These are phyloP conservation scores for Drosophila nr. perissopoda DNA, from an alignment of 2,888 invertebrate genomes.

Conservation along the genomic window DNA sequence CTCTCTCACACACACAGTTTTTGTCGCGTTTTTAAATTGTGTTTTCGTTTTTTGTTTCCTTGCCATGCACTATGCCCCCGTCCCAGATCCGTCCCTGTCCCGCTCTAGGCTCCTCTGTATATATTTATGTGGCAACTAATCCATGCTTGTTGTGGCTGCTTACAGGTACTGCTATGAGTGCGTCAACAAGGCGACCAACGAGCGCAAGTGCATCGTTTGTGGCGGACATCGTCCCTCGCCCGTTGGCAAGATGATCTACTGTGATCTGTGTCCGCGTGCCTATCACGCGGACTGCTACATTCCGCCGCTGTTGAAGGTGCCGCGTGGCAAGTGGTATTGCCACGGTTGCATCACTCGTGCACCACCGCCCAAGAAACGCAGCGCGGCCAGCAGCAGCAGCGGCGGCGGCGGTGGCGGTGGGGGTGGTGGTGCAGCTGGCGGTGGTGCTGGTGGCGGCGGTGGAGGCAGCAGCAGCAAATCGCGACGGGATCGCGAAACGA, in stretches of 20 bases:
- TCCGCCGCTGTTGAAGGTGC: conserved; percentile 93
- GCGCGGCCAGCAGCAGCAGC: conserved; percentile 57
- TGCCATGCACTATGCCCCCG: conserved; percentile 15
- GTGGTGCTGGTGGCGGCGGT: conserved; percentile 31
- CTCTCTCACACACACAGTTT: conserved; percentile 4
- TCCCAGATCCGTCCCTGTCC: neutral
- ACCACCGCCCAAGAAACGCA: conserved; percentile 90
- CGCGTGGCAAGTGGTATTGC: conserved; percentile 95
- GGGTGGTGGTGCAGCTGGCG: conserved; percentile 54
- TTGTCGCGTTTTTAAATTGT: conserved; percentile 53
- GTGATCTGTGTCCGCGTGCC: conserved; percentile 95
- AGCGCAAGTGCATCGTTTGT: conserved; percentile 97
- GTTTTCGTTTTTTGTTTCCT: conserved; percentile 32
- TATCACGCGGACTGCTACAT: conserved; percentile 97
- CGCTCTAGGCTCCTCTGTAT: neutral
- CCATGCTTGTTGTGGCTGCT: neutral
- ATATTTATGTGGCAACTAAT: neutral
- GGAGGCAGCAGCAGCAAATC: conserved; percentile 86
- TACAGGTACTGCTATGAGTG: conserved; percentile 97
- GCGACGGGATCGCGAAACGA: conserved; percentile 83
- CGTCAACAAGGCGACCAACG: conserved; percentile 96
- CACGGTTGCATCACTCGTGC: conserved; percentile 94
- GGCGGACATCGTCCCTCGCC: conserved; percentile 89
- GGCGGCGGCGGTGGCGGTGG: conserved; percentile 61
- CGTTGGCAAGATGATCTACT: conserved; percentile 89